These are phyloP conservation scores for Oreochromis grahami DNA, from an alignment of 2,797 vertebrate species.

Conservation along the genomic window DNA sequence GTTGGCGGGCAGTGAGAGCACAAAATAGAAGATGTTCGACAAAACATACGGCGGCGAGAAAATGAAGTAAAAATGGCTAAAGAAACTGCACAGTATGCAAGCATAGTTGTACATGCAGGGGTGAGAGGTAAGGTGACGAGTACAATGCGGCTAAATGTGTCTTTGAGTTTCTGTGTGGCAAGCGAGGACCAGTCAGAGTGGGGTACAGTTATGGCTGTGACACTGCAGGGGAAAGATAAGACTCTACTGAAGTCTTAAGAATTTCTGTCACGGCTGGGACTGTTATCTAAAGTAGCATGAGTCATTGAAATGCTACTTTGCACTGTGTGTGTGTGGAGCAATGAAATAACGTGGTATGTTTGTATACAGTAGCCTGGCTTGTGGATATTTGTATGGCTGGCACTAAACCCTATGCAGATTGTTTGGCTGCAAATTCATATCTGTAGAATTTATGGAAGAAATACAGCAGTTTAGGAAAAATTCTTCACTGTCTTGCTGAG, in stretches of 20 bases:
- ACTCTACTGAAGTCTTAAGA: slow-evolving; percentile 1
- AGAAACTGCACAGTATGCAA: neutral
- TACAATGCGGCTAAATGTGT: neutral
- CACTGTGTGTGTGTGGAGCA: neutral
- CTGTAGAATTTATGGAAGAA: neutral
- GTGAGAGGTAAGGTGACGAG: neutral
- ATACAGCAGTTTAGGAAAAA: neutral
- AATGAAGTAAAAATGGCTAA: neutral
- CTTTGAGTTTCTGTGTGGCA: neutral
- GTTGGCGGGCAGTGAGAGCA: neutral
- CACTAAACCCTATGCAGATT: neutral
- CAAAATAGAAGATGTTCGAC: neutral
- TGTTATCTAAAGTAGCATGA: neutral
- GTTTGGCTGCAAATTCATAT: neutral
- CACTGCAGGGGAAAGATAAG: slow-evolving; percentile 11
- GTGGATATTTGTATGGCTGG: neutral
- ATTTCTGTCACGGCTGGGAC: neutral
- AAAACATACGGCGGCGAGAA: neutral
- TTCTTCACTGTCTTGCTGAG: neutral
- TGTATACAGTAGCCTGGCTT: neutral
- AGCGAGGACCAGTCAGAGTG: neutral
- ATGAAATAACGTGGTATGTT: neutral
- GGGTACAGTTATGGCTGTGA: neutral
- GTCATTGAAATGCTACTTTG: slow-evolving; percentile 1
- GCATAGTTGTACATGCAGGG: neutral